Conservation (phyloP, 2,888 invertebrate species). For the Campaea margaritaria region DNA sequence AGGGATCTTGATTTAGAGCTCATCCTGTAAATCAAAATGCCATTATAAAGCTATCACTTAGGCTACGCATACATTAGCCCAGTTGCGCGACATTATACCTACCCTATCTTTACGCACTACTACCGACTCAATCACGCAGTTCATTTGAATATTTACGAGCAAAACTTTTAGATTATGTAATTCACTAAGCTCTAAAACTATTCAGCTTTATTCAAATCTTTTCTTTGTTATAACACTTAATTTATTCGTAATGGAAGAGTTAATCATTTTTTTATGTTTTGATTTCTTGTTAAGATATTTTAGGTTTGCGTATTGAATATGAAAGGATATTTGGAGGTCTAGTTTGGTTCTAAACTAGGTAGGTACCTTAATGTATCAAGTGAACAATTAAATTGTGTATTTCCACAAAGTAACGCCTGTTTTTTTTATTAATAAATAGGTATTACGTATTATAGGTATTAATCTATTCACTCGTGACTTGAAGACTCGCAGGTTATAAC, state of each 20-base stretch:
- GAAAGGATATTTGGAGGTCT: no score
- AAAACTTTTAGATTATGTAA: constrained; percentile 55
- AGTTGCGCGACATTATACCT: constrained; percentile 44
- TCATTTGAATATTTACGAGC: constrained; percentile 60
- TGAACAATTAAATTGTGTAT: no score
- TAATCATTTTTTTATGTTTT: constrained; percentile 25
- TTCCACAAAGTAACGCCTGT: no score
- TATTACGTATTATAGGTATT: no score
- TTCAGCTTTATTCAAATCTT: constrained; percentile 39
- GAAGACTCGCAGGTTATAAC: no score
- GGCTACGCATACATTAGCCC: constrained; percentile 47
- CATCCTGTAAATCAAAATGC: constrained; percentile 19
- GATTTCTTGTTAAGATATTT: constrained; percentile 20
- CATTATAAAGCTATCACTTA: constrained; percentile 48
- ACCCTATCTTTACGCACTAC: constrained; percentile 50
- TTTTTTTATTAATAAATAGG: no score
- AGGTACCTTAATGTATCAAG: no score
- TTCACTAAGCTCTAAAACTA: constrained; percentile 49
- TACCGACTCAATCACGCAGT: constrained; percentile 55
- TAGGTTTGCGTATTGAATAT: not conserved
- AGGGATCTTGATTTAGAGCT: constrained; percentile 26
- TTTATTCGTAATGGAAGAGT: constrained; percentile 27
- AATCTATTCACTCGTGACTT: no score
- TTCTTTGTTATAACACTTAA: constrained; percentile 29
- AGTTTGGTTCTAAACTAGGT: no score